Base-by-base conservation (phyloP, 2,888 invertebrate genomes). In the Chymomyza fuscimana region DNA sequence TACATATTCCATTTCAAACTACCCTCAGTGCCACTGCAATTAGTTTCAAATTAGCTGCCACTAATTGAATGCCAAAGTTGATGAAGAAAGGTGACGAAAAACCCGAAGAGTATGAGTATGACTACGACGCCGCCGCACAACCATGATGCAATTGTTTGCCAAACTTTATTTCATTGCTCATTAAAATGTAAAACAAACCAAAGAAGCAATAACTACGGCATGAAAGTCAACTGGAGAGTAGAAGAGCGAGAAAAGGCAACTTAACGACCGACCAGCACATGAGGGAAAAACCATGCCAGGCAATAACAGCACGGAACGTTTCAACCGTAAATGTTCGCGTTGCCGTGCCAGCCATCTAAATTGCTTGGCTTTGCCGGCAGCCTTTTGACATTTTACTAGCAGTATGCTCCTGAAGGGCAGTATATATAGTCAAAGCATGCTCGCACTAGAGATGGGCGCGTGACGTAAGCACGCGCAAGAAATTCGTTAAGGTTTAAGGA, bases 21-120 rank as follows among this genome's bases (percentile, higher is more conserved):
- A 10, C n/a, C 29, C 36, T 46, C 5, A 29, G 6, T 61, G 46
- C 16, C 12, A 25, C 22, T 79, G 84, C 84, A 81, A 88, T 85
- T 87, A 88, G 80, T 77, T 87, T 83, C 79, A 68, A 79, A 86
- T 85, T 69, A 69, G 75, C 77, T 65, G 64, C 69, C 54, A 22
- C 67, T 58, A 77, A 70, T 63, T 77, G 66, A 88, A 88, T 85
- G 85, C 73, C 87, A 85, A 85, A 85, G 87, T 82, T 88, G 77
- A 88, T 76, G 70, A 25, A 32, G 32, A 10, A 25, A 50, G 32
- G n/a, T 15, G 15, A 51, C n/a, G 4, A 36, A 36, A 36, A 52
- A 1, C 40, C 40, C 40, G 40, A 12, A 46, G 40, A 12, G 40
- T 46, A 46, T 4, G 40, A 46, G 40, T 12, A 46, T 12, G 40